These are phyloP conservation scores for Thymelicus sylvestris DNA, from an alignment of 2,888 invertebrate genomes.

Conservation along the genomic window DNA sequence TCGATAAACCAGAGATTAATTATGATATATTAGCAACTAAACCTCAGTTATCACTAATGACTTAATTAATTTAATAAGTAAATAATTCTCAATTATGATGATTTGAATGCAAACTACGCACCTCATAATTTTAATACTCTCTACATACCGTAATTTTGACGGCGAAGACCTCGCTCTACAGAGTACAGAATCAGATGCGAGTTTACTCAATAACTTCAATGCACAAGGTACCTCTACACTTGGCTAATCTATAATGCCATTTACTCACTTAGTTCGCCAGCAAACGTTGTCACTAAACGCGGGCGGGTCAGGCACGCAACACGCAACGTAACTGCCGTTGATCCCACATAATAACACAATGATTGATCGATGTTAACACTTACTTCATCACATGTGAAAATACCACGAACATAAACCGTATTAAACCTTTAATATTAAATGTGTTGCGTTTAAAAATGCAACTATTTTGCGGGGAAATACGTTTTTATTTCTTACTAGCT, in stretches of 20 bases:
- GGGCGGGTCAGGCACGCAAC: slow-evolving; percentile 59
- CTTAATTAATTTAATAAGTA: too few species aligned
- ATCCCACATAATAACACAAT: slow-evolving; percentile 66
- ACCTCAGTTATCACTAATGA: too few species aligned
- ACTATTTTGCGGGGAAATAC: not conserved
- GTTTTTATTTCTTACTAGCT: not conserved
- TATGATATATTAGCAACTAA: too few species aligned
- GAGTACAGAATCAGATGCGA: too few species aligned
- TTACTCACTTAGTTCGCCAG: slow-evolving; percentile 50
- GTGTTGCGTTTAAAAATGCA: slow-evolving; percentile 15
- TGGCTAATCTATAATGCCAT: not conserved
- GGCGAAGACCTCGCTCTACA: too few species aligned
- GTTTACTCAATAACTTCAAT: not conserved
- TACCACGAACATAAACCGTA: slow-evolving; percentile 29
- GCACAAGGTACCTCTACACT: not conserved
- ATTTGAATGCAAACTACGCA: too few species aligned
- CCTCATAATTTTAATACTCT: too few species aligned
- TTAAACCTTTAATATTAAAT: slow-evolving; percentile 34
- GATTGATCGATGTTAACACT: slow-evolving; percentile 75
- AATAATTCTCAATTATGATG: too few species aligned
- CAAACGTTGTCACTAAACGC: slow-evolving; percentile 59
- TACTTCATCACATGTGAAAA: slow-evolving; percentile 60
- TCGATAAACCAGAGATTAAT: too few species aligned
- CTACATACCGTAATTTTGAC: too few species aligned
- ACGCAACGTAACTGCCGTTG: slow-evolving; percentile 63